Evolutionary conservation across 1,140 invertebrate species (phyloP).

Genomic region (Neuroterus valhalla): DNA sequence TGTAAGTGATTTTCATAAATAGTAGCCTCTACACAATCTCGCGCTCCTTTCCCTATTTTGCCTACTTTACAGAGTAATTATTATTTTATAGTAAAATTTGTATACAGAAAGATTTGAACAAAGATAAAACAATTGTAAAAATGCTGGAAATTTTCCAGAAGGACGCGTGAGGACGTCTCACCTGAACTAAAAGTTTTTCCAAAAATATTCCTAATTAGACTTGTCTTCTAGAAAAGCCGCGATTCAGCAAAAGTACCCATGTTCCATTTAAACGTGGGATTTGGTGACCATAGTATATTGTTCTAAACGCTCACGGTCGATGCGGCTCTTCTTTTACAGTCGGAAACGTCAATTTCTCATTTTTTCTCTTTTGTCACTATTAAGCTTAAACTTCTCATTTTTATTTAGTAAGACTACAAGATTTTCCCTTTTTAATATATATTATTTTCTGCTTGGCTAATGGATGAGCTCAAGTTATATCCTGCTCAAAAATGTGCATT

Average conservation of each 20-base stretch:
- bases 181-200: constrained; percentile 33
- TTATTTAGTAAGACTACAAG: background rate
- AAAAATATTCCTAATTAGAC: constrained; percentile 37
- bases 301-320: constrained; percentile 34
- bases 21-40: too few species aligned
- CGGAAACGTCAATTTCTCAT: constrained; percentile 7
- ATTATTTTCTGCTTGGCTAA: too few species aligned
- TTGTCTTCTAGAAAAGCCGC: constrained; percentile 42
- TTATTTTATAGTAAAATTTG: too few species aligned
- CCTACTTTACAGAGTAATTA: too few species aligned
- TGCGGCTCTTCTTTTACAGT: background rate
- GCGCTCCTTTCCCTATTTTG: too few species aligned
- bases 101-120: background rate
- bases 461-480: too few species aligned
- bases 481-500: too few species aligned
- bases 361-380: constrained; percentile 9
- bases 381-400: background rate
- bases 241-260: constrained; percentile 52
- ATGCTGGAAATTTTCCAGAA: constrained; percentile 21
- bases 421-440: too few species aligned
- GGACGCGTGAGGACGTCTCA: constrained; percentile 36
- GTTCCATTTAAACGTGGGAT: constrained; percentile 56
- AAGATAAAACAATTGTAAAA: constrained; percentile 24
- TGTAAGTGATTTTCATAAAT: too few species aligned
- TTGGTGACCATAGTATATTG: constrained; percentile 49